phyloP scores from a whole-genome alignment of 2,797 vertebrate genomes.

The Chaetophractus vellerosus region DNA sequence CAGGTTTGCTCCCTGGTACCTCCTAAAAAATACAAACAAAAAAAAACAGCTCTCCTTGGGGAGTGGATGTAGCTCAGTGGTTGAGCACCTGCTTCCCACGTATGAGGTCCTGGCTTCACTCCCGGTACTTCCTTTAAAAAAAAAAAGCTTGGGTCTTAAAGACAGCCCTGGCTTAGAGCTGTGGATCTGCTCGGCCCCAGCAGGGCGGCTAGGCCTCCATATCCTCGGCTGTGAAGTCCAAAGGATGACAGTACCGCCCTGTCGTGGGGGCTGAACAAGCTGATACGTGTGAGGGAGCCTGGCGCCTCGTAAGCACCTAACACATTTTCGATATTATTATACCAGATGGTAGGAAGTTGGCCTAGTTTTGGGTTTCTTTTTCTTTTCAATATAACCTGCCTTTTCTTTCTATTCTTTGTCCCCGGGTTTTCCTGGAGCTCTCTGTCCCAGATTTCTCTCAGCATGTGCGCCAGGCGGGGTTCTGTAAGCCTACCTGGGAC shows the following conservation, averaged over 20 bases:
- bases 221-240: neutral
- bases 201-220: neutral
- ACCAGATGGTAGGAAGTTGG: conserved; percentile 56
- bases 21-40: too few relatives aligned
- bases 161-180: neutral
- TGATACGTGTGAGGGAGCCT: neutral
- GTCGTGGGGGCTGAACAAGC: neutral
- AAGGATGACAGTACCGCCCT: neutral
- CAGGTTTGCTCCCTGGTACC: too few relatives aligned
- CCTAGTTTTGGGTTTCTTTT: conserved; percentile 58
- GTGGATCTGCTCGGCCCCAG: neutral
- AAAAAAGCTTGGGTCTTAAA: neutral
- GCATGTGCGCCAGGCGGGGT: neutral
- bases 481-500: conserved; percentile 10
- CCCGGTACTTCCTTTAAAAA: too few relatives aligned
- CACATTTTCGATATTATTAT: conserved; percentile 26
- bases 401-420: conserved; percentile 59
- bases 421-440: conserved; percentile 68
- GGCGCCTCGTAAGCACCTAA: neutral
- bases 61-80: too few relatives aligned
- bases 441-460: conserved; percentile 66
- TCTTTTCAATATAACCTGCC: conserved; percentile 51
- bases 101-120: too few relatives aligned
- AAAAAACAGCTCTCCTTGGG: too few relatives aligned
- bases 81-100: too few relatives aligned